Conservation (phyloP, 2,113 vertebrate species). For the Pelmatolapia mariae region DNA sequence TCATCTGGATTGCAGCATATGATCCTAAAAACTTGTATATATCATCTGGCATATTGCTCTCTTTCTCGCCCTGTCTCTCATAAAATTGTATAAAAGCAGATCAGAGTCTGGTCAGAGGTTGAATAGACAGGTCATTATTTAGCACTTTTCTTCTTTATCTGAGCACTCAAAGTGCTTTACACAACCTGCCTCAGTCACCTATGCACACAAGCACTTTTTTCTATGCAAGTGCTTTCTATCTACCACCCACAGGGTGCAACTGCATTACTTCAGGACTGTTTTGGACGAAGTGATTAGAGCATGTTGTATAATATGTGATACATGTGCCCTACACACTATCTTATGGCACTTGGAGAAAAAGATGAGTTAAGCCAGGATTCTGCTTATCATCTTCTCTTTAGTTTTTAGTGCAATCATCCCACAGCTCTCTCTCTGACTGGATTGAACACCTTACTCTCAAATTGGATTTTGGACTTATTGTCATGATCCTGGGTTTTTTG, state of each 20-base stretch:
- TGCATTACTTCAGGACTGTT: neutral
- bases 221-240: neutral
- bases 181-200: neutral
- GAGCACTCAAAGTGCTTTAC: neutral
- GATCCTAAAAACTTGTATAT: neutral
- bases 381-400: neutral
- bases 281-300: neutral
- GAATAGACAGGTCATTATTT: neutral
- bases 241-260: neutral
- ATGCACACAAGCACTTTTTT: neutral
- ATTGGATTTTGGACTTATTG: neutral
- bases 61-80: neutral
- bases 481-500: neutral
- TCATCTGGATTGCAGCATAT: neutral
- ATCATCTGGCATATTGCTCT: neutral
- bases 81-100: neutral
- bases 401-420: neutral
- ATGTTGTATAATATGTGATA: neutral
- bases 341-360: neutral
- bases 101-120: neutral
- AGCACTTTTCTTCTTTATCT: neutral
- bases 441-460: neutral
- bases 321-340: neutral
- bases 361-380: neutral
- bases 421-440: neutral